Base-by-base conservation (phyloP, 2,797 vertebrate species). In the Orientallactaga sibirica region DNA sequence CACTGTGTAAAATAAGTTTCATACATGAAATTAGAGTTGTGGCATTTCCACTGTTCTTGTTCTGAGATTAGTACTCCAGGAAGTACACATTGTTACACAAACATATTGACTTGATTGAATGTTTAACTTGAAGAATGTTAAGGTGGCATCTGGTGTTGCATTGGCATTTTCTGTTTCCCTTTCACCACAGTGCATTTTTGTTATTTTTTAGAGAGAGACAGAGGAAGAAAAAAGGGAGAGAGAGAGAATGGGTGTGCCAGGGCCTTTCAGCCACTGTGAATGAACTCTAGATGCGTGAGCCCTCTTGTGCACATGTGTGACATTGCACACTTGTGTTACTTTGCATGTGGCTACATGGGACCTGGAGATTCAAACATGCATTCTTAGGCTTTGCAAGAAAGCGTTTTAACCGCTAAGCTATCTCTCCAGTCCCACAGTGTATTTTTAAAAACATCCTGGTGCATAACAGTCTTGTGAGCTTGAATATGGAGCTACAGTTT, bases 141-240 rank as follows among this genome's bases (percentile, higher is more conserved):
- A 64, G 41, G 37, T 86, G 37, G 5, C 61, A 66, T 91, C 93
- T 95, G 73, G 22, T 88, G 18, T 87, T 93, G 11, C 14, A 61
- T 81, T 93, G 67, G 2, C 33, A n/a, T 94, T 96, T 96, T 92
- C 78, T 90, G 4, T 74, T 96, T 95, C 9, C 33, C 68, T 78
- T 90, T 88, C 92, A 29, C 12, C 24, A 71, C 33, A 20, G 20
- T 71, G 9, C 37, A 71, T 33, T 73, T 7, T 48, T 48, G 18
- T 22, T 25, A 48, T 48, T 48, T 48, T 48, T 48, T 48, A 48
- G 48, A 48, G 48, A 48, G 8, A 48, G 48, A 48, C 10, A 48
- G 48, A 48, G 48, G 48, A 48, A 48, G 48, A 48, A 48, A 48
- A 48, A 48, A 48, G 48, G 48, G 5, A 8, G 48, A 48, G 6